Base-by-base conservation (phyloP, 2,113 vertebrate genomes). In the Eolophus roseicapilla region DNA sequence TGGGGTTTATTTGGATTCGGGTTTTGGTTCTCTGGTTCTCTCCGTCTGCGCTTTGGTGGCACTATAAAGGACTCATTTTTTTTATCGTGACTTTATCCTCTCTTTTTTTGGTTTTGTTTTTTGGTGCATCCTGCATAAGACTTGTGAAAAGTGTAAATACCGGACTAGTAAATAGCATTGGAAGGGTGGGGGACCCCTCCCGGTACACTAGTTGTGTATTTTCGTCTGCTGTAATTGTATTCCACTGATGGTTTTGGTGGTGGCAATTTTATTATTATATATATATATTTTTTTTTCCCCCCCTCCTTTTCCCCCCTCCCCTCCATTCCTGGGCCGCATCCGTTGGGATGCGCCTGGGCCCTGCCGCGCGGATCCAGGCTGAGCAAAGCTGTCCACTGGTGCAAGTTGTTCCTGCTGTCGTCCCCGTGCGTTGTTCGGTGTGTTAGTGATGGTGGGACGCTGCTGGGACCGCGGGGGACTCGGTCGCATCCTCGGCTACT, bases 81-180 rank as follows among this genome's bases (percentile, higher is more conserved):
- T 92, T 93, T 90, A 85, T 90, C 67, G 80, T 81, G 89, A 95
- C 46, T 49, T 67, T 49, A 62, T 71, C 86, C 88, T 37, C 7
- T 10, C 41, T 41, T 41, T 41, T 41, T 41, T 41, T 17, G n/a
- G 7, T 13, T 41, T 41, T 21, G 23, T 70, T 63, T 89, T 90
- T 46, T 11, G 7, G 44, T 96, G 97, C 96, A 95, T 96, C 92
- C 97, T 88, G 89, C 96, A 89, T 96, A 95, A 97, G 92, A 94
- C 97, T 98, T 99, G 98, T 99, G 98, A 98, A 99, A 99, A 98
- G 95, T 99, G 99, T 99, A 99, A 98, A 99, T 99, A 99, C 90
- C 18, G 92, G 97, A 97, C 98, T 98, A 98, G 98, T 98, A 98
- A 98, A 98, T 92, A 93, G 97, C 95, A 41, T 95, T 92, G 95